These are phyloP conservation scores for Esox niger DNA, from an alignment of 2,113 vertebrate genomes.

Conservation along the genomic window DNA sequence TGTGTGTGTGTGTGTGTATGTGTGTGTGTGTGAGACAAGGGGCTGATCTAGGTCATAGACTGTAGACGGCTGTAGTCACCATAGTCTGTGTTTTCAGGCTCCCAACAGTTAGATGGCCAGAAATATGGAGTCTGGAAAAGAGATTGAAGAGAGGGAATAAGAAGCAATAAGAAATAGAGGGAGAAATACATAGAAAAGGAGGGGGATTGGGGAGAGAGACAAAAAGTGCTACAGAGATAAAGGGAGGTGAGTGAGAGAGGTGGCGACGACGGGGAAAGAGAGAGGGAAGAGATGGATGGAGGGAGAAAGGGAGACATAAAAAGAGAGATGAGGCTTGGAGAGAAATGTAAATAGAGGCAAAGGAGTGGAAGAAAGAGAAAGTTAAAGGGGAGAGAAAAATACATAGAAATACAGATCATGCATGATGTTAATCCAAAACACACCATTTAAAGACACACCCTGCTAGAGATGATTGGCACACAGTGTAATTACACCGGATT, in stretches of 20 bases:
- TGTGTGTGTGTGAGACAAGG: neutral
- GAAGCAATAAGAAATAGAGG: neutral
- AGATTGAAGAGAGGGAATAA: constrained; percentile 10
- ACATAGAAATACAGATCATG: too few species aligned
- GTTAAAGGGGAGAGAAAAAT: too few species aligned
- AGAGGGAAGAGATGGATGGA: too few species aligned
- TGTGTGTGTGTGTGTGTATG: constrained; percentile 4
- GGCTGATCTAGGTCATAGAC: neutral
- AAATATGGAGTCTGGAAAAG: constrained; percentile 80
- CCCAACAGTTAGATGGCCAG: constrained; percentile 87
- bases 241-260: constrained; percentile 5
- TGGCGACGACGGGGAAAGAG: neutral
- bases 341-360: too few species aligned
- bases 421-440: too few species aligned
- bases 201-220: neutral
- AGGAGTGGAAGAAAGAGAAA: too few species aligned
- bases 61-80: constrained; percentile 66
- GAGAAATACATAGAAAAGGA: neutral
- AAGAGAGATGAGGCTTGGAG: neutral
- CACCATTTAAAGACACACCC: too few species aligned
- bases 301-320: neutral
- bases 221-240: too few species aligned
- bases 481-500: too few species aligned
- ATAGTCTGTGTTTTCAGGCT: constrained; percentile 85
- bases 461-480: too few species aligned